These are phyloP conservation scores for Leistus spinibarbis DNA, from an alignment of 2,888 invertebrate genomes.

Conservation along the genomic window DNA sequence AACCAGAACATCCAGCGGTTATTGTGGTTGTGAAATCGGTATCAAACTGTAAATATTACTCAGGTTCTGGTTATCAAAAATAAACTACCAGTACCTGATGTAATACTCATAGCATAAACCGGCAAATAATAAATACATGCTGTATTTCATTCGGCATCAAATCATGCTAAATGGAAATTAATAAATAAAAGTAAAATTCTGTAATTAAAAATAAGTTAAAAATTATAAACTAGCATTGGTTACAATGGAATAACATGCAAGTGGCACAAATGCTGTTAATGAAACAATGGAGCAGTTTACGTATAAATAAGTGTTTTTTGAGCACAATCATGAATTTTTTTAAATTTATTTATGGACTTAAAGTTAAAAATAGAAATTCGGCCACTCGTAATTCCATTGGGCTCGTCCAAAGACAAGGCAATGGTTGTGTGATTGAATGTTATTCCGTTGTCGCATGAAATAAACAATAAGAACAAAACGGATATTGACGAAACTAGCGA, in stretches of 20 bases:
- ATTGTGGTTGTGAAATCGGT: slow-evolving; percentile 14
- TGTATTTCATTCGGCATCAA: slow-evolving; percentile 49
- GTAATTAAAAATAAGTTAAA: slow-evolving; percentile 44
- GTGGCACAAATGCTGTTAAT: too few species aligned
- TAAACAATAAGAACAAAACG: slow-evolving; percentile 54
- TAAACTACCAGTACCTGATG: slow-evolving; percentile 96
- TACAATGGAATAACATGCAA: background rate
- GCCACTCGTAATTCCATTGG: too few species aligned
- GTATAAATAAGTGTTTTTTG: too few species aligned
- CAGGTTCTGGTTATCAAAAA: slow-evolving; percentile 77
- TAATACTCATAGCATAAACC: slow-evolving; percentile 92
- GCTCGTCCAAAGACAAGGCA: too few species aligned
- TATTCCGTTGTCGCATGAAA: slow-evolving; percentile 45
- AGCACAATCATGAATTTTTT: too few species aligned
- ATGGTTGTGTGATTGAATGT: too few species aligned
- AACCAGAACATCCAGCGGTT: background rate
- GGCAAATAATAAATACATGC: slow-evolving; percentile 20
- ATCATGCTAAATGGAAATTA: slow-evolving; percentile 57
- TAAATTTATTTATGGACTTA: too few species aligned
- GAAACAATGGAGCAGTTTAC: too few species aligned
- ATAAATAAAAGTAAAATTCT: slow-evolving; percentile 39
- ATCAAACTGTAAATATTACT: slow-evolving; percentile 84
- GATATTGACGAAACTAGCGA: slow-evolving; percentile 58
- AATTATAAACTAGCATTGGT: slow-evolving; percentile 41
- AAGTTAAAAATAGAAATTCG: too few species aligned